Conservation (phyloP, 2,113 vertebrate species). For the Crotalus viridis region DNA sequence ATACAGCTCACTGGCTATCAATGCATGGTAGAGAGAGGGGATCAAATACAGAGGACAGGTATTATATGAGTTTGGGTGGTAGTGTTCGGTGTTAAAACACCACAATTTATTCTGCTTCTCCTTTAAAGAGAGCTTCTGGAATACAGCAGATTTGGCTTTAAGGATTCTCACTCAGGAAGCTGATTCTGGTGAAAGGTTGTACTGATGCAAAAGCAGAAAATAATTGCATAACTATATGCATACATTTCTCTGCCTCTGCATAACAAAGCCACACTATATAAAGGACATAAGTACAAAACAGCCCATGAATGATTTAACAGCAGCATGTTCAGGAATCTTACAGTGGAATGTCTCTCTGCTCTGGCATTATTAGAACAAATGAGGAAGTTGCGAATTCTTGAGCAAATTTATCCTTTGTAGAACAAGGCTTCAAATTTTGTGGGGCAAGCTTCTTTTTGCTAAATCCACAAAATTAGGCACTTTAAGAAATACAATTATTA, state of each 20-base stretch:
- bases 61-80: neutral
- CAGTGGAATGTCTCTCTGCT: neutral
- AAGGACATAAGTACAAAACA: neutral
- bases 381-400: neutral
- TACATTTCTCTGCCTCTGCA: neutral
- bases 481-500: constrained; percentile 39
- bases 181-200: neutral
- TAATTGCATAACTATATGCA: neutral
- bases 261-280: neutral
- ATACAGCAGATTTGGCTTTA: neutral
- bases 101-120: neutral
- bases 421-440: neutral
- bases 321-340: neutral
- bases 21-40: neutral
- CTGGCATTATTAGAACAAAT: neutral
- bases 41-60: neutral
- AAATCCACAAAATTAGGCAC: neutral
- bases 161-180: neutral
- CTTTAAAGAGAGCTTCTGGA: neutral
- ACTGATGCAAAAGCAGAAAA: neutral
- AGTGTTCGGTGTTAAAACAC: neutral
- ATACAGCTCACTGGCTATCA: neutral
- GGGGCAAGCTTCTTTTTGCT: neutral
- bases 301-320: neutral
- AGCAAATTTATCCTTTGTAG: neutral